Evolutionary conservation across 2,113 vertebrate genomes (phyloP).

Genomic region (Callipepla squamata): DNA sequence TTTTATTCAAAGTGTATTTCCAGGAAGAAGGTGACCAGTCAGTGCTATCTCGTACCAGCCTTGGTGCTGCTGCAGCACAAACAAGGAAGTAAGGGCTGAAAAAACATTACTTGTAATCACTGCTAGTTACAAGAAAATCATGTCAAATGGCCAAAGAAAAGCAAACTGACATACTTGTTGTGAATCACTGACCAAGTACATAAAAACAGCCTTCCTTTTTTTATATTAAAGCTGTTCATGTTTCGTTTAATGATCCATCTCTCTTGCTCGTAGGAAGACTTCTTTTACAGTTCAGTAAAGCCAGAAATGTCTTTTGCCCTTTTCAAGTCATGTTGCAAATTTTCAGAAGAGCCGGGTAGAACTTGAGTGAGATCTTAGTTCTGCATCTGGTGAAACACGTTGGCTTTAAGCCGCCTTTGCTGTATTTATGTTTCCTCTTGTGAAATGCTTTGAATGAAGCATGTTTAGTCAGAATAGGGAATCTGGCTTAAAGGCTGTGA

Average conservation of each 20-base stretch:
- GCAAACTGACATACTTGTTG: background rate
- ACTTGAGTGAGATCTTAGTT: too few species aligned
- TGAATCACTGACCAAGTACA: background rate
- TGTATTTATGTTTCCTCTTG: background rate
- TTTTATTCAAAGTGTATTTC: background rate
- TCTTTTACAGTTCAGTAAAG: background rate
- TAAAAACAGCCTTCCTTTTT: background rate
- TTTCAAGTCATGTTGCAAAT: background rate
- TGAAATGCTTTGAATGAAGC: background rate
- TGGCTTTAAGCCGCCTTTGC: background rate
- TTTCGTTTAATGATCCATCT: background rate
- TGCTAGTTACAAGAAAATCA: background rate
- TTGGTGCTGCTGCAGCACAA: background rate
- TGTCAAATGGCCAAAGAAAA: background rate
- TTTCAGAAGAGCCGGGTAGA: background rate
- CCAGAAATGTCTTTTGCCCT: background rate
- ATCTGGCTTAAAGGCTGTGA: background rate
- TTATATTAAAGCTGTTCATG: background rate
- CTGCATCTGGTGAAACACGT: background rate
- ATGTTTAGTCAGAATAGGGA: background rate
- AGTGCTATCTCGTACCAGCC: background rate
- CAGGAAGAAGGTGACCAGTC: background rate
- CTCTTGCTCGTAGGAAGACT: background rate
- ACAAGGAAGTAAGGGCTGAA: constrained; percentile 47
- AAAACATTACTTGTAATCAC: background rate